phyloP scores from a whole-genome alignment of 2,888 invertebrate species.

The Polietes domitor region DNA sequence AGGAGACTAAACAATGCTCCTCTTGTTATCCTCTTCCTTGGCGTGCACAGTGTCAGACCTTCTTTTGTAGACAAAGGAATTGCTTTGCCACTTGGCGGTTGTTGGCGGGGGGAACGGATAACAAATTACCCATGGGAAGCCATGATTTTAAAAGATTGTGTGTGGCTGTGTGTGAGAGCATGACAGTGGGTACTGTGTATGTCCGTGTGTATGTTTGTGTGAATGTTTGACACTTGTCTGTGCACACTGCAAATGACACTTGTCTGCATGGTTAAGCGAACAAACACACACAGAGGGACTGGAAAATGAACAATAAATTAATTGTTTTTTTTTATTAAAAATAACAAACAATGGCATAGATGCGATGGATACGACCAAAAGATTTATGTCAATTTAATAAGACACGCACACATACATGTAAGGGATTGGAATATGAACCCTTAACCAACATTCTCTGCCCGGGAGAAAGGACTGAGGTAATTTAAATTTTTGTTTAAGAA shows the following conservation, averaged over 20 bases:
- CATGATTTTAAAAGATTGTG: neutral
- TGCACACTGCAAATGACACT: neutral
- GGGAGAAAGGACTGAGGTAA: too few species aligned
- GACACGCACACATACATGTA: too few species aligned
- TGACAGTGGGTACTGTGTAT: too few species aligned
- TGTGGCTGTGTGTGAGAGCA: neutral
- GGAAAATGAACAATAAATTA: constrained; percentile 37
- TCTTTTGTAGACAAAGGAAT: too few species aligned
- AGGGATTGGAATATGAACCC: too few species aligned
- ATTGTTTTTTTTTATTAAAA: constrained; percentile 5
- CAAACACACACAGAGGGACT: neutral
- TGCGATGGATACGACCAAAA: neutral
- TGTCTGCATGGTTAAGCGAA: neutral
- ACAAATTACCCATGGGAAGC: neutral
- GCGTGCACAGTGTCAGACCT: too few species aligned
- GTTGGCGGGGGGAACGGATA: neutral
- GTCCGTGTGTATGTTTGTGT: too few species aligned
- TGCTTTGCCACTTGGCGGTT: neutral
- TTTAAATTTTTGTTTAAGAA: too few species aligned
- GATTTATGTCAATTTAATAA: neutral
- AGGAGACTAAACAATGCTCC: too few species aligned
- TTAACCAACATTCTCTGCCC: too few species aligned
- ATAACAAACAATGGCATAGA: neutral
- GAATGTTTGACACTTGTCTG: too few species aligned
- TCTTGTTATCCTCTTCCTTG: too few species aligned